phyloP scores from a whole-genome alignment of 2,797 vertebrate species.

The Scolopax bukidnonensis region DNA sequence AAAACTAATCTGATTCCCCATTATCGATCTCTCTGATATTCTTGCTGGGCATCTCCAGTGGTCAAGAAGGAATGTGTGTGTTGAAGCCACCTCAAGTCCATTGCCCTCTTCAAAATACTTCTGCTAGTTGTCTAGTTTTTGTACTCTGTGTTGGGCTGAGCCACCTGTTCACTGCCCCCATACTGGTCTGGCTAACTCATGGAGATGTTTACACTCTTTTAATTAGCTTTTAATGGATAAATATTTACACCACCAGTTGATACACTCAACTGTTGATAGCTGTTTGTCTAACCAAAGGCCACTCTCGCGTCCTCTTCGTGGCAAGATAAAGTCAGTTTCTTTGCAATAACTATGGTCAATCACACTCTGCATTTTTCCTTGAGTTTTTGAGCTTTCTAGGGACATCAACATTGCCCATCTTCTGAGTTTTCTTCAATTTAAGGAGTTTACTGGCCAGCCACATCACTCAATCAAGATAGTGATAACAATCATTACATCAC shows the following conservation, averaged over 20 bases:
- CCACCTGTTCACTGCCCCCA: background rate
- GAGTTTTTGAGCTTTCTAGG: background rate
- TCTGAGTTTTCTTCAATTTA: too few relatives aligned
- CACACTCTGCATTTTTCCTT: background rate
- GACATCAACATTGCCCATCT: too few relatives aligned
- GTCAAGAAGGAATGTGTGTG: background rate
- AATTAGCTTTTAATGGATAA: background rate
- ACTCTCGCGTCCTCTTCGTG: background rate
- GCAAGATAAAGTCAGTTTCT: background rate
- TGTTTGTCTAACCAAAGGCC: background rate
- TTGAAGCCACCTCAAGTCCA: background rate
- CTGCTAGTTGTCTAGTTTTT: background rate
- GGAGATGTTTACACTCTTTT: background rate
- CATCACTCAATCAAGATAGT: too few relatives aligned
- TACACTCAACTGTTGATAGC: background rate
- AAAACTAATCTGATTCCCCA: background rate
- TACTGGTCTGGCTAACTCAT: background rate
- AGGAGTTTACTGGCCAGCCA: too few relatives aligned
- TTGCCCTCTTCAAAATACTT: background rate
- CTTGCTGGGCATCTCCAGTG: fast-evolving
- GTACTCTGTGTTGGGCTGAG: background rate
- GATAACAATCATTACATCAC: too few relatives aligned
- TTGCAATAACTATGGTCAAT: background rate
- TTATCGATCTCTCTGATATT: background rate
- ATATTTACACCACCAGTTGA: background rate